Percentiles rank a stretch among this genome's conserved stretches.
phyloP scores from a whole-genome alignment of 2,113 vertebrate genomes.

The Chaetura pelagica region DNA sequence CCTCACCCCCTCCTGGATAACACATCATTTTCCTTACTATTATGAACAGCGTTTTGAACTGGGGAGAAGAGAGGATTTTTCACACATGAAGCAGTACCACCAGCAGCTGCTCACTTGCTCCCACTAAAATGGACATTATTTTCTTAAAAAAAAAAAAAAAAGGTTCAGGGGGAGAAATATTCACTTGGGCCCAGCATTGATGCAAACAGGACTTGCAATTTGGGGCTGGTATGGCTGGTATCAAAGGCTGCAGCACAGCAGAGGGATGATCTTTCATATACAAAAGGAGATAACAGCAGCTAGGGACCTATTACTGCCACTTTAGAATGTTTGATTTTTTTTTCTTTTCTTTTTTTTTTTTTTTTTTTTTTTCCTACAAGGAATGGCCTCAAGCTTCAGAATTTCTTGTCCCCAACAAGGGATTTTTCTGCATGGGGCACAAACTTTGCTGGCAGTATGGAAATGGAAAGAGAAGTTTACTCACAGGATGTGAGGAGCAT shows the following conservation, averaged over 20 bases:
- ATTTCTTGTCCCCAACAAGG: background rate
- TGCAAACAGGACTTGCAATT: background rate
- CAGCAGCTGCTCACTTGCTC: background rate
- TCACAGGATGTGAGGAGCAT: conserved; percentile 5
- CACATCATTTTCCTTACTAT: background rate
- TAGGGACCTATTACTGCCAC: background rate
- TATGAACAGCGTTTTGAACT: conserved; percentile 9
- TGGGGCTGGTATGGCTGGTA: background rate
- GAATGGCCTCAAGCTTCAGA: background rate
- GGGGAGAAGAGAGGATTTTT: background rate
- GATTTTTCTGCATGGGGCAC: background rate
- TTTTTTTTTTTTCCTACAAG: background rate
- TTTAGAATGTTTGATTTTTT: background rate
- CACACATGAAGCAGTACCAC: background rate
- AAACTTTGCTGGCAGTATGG: background rate
- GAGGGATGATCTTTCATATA: background rate
- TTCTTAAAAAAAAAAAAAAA: background rate
- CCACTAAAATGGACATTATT: background rate
- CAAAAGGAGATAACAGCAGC: background rate
- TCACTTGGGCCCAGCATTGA: background rate
- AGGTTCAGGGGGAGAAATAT: background rate
- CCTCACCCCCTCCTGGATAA: background rate
- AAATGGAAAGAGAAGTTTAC: background rate
- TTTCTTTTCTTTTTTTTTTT: too few relatives aligned
- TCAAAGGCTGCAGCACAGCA: background rate